These are phyloP conservation scores for Sus cebifrons DNA, from an alignment of 2,797 vertebrate species.

Conservation along the genomic window DNA sequence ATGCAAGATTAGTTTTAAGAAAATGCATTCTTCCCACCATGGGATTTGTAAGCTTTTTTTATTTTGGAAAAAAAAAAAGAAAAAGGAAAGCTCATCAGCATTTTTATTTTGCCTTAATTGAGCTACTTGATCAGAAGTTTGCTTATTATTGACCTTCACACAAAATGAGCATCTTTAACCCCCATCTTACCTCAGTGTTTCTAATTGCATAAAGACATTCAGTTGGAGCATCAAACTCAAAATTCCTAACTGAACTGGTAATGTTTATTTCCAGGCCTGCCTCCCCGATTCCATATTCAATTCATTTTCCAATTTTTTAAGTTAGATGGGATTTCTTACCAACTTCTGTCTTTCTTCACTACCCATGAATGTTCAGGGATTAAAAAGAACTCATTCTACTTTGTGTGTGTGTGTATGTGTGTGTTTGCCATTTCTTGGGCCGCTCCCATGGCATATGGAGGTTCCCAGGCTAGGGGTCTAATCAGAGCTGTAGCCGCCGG, in stretches of 20 bases:
- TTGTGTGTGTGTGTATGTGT: too few relatives aligned
- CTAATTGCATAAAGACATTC: not conserved
- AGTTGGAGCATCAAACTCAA: not conserved
- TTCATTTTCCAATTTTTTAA: not conserved
- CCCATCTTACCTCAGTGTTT: not conserved
- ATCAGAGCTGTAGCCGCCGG: too few relatives aligned
- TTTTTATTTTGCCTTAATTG: not conserved
- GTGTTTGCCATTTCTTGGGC: too few relatives aligned
- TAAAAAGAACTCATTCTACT: not conserved
- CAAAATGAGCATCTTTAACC: not conserved
- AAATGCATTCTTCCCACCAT: not conserved
- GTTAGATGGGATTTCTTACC: not conserved
- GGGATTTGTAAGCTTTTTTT: not conserved
- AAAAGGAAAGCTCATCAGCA: not conserved
- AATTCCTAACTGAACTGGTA: not conserved
- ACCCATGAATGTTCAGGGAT: not conserved
- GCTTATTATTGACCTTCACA: not conserved
- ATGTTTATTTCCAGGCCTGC: not conserved
- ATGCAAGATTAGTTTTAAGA: not conserved
- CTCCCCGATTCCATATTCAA: not conserved
- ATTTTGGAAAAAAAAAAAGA: slow-evolving; percentile 19
- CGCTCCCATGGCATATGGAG: too few relatives aligned
- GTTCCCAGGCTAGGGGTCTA: too few relatives aligned
- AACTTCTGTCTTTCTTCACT: not conserved
- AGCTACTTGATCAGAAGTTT: not conserved